These are phyloP conservation scores for Stenopsyche tienmushanensis DNA, from an alignment of 1,140 invertebrate species.

Conservation along the genomic window DNA sequence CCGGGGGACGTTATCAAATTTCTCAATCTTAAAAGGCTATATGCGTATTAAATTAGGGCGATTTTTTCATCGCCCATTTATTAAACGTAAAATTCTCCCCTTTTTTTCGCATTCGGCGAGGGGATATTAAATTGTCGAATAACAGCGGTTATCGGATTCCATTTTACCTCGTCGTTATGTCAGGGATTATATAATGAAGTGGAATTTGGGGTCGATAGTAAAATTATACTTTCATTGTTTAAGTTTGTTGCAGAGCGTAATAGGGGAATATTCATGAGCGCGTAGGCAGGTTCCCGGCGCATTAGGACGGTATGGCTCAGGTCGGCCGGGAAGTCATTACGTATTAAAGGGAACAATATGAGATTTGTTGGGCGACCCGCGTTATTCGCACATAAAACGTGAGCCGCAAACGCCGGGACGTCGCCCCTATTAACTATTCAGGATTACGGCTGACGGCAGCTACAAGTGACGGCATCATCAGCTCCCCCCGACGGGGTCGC, in stretches of 20 bases:
- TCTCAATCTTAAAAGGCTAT: no score
- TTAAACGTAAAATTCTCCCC: no score
- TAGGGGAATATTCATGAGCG: background rate
- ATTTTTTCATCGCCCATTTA: no score
- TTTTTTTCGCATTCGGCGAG: no score
- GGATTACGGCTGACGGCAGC: conserved; percentile 26
- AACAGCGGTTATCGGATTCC: no score
- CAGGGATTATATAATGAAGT: no score
- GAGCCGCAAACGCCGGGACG: background rate
- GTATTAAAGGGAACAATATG: conserved; percentile 18
- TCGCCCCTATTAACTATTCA: conserved; percentile 22
- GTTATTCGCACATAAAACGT: conserved; percentile 4
- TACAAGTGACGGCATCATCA: conserved; percentile 23
- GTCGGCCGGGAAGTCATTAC: conserved; percentile 5
- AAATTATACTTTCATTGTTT: background rate
- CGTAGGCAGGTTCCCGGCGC: background rate
- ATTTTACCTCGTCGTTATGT: no score
- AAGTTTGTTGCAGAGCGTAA: background rate
- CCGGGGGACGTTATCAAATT: no score
- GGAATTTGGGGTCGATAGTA: background rate
- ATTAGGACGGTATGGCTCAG: background rate
- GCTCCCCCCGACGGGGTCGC: background rate
- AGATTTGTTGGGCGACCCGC: conserved; percentile 20
- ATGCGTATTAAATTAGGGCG: no score
- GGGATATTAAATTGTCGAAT: no score